Evolutionary conservation across 2,888 invertebrate genomes (phyloP).

Genomic region (Patella ulyssiponensis): DNA sequence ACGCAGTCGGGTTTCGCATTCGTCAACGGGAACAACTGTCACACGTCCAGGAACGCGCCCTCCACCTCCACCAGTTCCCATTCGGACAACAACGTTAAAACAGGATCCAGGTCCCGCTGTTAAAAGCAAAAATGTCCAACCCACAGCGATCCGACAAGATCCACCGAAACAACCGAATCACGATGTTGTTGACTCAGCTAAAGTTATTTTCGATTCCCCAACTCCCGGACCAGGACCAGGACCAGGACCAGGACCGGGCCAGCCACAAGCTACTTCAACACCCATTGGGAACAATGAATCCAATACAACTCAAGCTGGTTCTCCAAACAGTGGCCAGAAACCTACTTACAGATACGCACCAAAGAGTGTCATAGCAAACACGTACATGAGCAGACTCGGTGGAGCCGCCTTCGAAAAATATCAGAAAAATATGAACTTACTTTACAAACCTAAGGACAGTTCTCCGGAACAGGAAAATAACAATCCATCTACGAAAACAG

Average conservation of each 20-base stretch:
- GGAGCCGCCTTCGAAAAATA: conserved; percentile 63
- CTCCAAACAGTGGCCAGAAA: conserved; percentile 37
- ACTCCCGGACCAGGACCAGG: conserved; percentile 9
- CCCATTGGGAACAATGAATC: conserved; percentile 11
- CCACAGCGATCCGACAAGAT: conserved; percentile 34
- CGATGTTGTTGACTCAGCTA: conserved; percentile 22
- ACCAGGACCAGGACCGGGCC: conserved; percentile 14
- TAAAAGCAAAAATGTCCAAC: conserved; percentile 35
- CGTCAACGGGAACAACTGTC: background rate
- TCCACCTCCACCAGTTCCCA: background rate
- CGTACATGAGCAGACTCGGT: conserved; percentile 66
- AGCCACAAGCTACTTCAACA: conserved; percentile 23
- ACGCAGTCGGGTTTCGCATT: background rate
- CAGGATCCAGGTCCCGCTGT: conserved; percentile 23
- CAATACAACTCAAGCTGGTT: background rate
- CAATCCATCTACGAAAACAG: background rate
- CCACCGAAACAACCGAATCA: background rate
- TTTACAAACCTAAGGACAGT: conserved; percentile 51
- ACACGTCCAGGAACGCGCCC: background rate
- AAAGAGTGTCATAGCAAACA: conserved; percentile 70
- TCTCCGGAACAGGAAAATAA: background rate
- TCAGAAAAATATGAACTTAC: conserved; percentile 59
- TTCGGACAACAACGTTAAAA: conserved; percentile 7
- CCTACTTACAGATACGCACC: conserved; percentile 66
- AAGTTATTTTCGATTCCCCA: conserved; percentile 18